Evolutionary conservation across 1,140 invertebrate species (phyloP).

Genomic region (Campoletis sonorensis): DNA sequence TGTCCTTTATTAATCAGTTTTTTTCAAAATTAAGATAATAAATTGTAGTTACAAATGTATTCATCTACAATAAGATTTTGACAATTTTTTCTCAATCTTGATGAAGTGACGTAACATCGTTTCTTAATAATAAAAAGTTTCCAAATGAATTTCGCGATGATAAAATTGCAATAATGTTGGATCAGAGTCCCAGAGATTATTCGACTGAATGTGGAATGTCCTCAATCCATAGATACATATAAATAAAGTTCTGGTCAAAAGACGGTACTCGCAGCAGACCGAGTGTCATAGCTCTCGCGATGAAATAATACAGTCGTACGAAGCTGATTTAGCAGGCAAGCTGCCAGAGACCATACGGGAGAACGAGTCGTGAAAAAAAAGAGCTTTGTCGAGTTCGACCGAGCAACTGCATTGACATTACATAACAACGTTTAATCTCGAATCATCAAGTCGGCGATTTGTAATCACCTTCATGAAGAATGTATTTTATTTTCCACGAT

Average conservation of each 20-base stretch:
- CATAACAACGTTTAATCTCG: neutral
- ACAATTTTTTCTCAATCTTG: no score
- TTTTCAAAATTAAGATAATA: no score
- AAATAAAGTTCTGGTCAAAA: neutral
- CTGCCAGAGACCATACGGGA: neutral
- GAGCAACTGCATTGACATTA: neutral
- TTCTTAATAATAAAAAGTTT: no score
- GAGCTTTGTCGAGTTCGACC: neutral
- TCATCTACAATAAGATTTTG: no score
- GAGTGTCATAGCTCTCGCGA: neutral
- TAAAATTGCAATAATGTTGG: no score
- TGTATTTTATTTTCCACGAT: neutral
- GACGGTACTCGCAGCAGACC: neutral
- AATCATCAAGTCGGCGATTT: neutral
- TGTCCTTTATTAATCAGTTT: no score
- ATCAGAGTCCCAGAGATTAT: no score
- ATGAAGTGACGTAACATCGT: no score
- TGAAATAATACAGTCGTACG: slow-evolving; percentile 3
- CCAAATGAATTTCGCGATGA: no score
- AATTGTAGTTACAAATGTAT: no score
- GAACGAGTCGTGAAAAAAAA: neutral
- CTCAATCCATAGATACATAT: neutral
- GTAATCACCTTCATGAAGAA: no score
- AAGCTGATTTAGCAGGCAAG: slow-evolving; percentile 4
- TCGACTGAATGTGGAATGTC: no score